These are phyloP conservation scores for Cyprinodon diabolis DNA, from an alignment of 2,797 vertebrate species.

Conservation along the genomic window DNA sequence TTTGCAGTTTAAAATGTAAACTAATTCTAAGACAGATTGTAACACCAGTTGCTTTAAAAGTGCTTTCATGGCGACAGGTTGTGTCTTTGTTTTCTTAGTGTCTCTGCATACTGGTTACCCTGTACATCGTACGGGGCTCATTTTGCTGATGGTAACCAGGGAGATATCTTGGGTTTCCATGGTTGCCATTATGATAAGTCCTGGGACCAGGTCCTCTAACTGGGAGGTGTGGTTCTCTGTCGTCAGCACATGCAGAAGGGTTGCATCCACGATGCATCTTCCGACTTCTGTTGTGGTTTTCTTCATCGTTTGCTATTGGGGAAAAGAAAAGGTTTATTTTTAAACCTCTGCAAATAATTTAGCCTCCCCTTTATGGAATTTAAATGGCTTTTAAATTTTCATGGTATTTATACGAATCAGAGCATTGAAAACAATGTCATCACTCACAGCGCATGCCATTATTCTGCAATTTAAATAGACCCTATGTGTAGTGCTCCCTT, in stretches of 20 bases:
- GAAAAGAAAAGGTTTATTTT: neutral
- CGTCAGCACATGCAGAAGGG: slow-evolving; percentile 22
- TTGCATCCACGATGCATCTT: slow-evolving; percentile 25
- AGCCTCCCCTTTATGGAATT: neutral
- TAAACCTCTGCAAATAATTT: neutral
- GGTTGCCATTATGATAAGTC: slow-evolving; percentile 51
- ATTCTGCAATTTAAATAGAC: neutral
- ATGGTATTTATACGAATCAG: neutral
- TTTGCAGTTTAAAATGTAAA: too few species aligned
- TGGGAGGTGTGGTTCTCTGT: slow-evolving; percentile 39
- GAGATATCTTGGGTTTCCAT: slow-evolving; percentile 57
- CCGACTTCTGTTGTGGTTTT: slow-evolving; percentile 10
- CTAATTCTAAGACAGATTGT: too few species aligned
- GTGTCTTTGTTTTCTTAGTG: slow-evolving; percentile 42
- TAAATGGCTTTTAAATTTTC: neutral
- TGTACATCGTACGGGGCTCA: slow-evolving; percentile 45
- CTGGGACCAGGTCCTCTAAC: slow-evolving; percentile 65
- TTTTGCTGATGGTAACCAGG: slow-evolving; percentile 70
- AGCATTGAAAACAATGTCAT: neutral
- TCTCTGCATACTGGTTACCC: slow-evolving; percentile 62
- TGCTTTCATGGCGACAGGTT: neutral
- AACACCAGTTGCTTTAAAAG: neutral
- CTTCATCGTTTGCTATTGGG: slow-evolving; percentile 52
- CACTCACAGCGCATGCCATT: neutral
- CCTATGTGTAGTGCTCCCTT: neutral